These are phyloP conservation scores for Zele albiditarsus DNA, from an alignment of 2,888 invertebrate species.

Conservation along the genomic window DNA sequence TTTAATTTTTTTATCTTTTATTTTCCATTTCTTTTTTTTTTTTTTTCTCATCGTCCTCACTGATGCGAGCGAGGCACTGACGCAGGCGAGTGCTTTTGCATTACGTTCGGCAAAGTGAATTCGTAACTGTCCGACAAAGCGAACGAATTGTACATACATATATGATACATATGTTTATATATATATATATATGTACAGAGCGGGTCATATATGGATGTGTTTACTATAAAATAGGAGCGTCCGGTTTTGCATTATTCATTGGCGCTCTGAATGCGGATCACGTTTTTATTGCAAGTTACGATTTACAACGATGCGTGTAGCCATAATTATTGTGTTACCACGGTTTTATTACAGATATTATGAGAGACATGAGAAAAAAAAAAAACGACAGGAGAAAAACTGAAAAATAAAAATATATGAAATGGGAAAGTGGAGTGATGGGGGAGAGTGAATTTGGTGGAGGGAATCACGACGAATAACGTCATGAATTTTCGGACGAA, in stretches of 20 bases:
- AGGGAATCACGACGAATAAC: conserved; percentile 9
- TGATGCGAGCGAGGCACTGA: conserved; percentile 3
- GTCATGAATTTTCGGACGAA: conserved; percentile 17
- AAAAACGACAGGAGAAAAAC: neutral
- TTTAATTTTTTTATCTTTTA: neutral
- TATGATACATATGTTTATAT: conserved; percentile 13
- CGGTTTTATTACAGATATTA: conserved; percentile 1
- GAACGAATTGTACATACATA: conserved; percentile 32
- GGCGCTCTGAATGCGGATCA: conserved; percentile 40
- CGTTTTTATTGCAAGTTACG: conserved; percentile 38
- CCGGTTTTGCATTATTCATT: conserved; percentile 46
- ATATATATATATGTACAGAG: neutral
- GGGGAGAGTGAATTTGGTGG: neutral
- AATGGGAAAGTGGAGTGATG: neutral
- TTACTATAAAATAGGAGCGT: conserved; percentile 41
- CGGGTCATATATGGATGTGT: neutral
- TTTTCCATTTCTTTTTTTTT: neutral
- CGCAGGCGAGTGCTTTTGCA: conserved; percentile 9
- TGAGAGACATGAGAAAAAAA: conserved; percentile 2
- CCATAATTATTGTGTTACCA: conserved; percentile 29
- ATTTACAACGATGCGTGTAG: conserved; percentile 33
- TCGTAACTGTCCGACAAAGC: conserved; percentile 40
- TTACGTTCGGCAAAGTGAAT: conserved; percentile 46
- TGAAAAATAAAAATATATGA: neutral
- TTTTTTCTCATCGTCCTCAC: neutral